These are phyloP conservation scores for Dasysyrphus albostriatus DNA, from an alignment of 2,888 invertebrate genomes.

Conservation along the genomic window DNA sequence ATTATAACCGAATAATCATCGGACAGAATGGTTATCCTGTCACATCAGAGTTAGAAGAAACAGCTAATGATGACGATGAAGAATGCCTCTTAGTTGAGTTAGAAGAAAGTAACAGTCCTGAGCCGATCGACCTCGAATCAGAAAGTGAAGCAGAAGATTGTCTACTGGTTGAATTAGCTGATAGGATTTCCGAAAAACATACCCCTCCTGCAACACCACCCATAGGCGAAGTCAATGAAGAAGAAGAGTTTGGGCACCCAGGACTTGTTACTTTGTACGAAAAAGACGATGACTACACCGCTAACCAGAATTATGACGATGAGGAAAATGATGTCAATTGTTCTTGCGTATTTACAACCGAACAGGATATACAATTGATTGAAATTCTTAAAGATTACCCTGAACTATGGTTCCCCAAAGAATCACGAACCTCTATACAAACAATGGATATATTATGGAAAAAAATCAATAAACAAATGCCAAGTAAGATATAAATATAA, in stretches of 20 bases:
- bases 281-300: slow-evolving; percentile 43
- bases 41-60: neutral
- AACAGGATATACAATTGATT: slow-evolving; percentile 47
- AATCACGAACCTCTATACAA: neutral
- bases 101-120: neutral
- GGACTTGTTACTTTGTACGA: slow-evolving; percentile 50
- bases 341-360: slow-evolving; percentile 30
- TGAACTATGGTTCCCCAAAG: slow-evolving; percentile 50
- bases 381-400: slow-evolving; percentile 38
- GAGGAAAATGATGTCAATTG: neutral
- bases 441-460: slow-evolving; percentile 33
- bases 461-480: slow-evolving; percentile 43
- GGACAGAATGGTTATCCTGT: slow-evolving; percentile 8
- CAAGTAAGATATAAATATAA: slow-evolving; percentile 38
- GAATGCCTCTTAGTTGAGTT: slow-evolving; percentile 38
- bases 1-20: slow-evolving; percentile 15
- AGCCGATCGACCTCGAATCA: neutral
- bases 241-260: slow-evolving; percentile 50
- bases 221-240: slow-evolving; percentile 20
- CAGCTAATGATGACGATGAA: slow-evolving; percentile 34
- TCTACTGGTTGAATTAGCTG: slow-evolving; percentile 52
- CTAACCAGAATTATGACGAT: neutral
- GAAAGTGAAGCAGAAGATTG: slow-evolving; percentile 36
- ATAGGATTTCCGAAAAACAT: slow-evolving; percentile 41
- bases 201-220: neutral